Evolutionary conservation across 2,113 vertebrate genomes (phyloP).

Genomic region (Megaceryle torquata): DNA sequence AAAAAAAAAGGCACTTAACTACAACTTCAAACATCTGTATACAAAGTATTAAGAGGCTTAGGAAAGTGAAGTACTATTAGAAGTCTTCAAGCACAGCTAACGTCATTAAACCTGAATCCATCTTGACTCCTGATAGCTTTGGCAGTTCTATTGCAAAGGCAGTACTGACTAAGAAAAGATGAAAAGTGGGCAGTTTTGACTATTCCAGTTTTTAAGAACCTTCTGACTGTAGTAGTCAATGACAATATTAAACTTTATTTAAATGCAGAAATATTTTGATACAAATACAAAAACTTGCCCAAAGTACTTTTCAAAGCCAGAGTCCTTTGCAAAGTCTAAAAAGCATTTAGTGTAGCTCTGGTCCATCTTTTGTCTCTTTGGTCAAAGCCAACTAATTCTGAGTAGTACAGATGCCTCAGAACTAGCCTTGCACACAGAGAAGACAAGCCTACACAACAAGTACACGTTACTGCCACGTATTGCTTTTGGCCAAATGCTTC

Average conservation of each 20-base stretch:
- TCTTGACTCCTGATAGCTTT: neutral
- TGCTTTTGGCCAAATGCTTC: neutral
- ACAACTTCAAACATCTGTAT: conserved; percentile 16
- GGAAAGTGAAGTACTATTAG: neutral
- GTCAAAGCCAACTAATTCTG: neutral
- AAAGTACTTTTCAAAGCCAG: neutral
- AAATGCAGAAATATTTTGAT: neutral
- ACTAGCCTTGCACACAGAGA: neutral
- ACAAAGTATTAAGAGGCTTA: conserved; percentile 17
- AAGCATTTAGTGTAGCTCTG: neutral
- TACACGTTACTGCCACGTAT: neutral
- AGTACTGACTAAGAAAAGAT: neutral
- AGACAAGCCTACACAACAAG: neutral
- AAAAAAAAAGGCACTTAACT: neutral
- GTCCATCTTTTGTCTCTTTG: neutral
- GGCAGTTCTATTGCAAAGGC: neutral
- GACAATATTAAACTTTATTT: neutral
- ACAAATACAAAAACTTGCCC: neutral
- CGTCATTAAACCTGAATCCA: neutral
- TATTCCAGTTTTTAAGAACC: neutral
- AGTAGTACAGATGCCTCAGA: neutral
- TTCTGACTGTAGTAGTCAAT: neutral
- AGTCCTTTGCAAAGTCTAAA: neutral
- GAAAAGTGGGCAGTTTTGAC: neutral
- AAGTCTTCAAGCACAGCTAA: neutral